These are phyloP conservation scores for Grammomys surdaster DNA, from an alignment of 2,113 vertebrate genomes.

Conservation along the genomic window DNA sequence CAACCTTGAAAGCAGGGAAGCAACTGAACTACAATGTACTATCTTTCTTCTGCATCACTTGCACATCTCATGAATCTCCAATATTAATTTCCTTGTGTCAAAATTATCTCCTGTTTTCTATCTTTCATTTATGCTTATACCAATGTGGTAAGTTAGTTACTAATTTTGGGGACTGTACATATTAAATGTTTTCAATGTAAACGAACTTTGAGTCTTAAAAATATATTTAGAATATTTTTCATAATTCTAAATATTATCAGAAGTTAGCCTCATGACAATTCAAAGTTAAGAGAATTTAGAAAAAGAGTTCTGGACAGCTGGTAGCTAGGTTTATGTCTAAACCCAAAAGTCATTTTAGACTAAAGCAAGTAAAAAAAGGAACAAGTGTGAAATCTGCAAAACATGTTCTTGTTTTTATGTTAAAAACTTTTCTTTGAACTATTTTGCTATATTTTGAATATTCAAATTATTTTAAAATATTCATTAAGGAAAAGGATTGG, in stretches of 20 bases:
- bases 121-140: not conserved
- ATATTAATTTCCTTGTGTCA: not conserved
- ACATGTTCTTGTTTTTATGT: slow-evolving; percentile 83
- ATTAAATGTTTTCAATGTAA: not conserved
- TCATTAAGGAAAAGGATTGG: slow-evolving; percentile 83
- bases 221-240: slow-evolving; percentile 22
- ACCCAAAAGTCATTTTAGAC: slow-evolving; percentile 81
- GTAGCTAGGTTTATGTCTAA: slow-evolving; percentile 76
- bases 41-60: not conserved
- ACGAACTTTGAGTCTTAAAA: slow-evolving; percentile 59
- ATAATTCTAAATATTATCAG: slow-evolving; percentile 51
- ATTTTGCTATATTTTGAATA: slow-evolving; percentile 83
- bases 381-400: slow-evolving; percentile 82
- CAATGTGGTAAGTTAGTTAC: not conserved
- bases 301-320: slow-evolving; percentile 77
- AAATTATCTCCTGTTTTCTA: slow-evolving; percentile 15
- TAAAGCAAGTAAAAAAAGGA: slow-evolving; percentile 80
- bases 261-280: slow-evolving; percentile 62
- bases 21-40: not conserved
- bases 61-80: not conserved
- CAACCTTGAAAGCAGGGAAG: not conserved
- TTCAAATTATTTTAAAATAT: slow-evolving; percentile 85
- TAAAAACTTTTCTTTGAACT: slow-evolving; percentile 82
- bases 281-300: slow-evolving; percentile 62
- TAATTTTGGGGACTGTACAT: not conserved